Percentiles rank a stretch among this genome's conserved stretches.
Evolutionary conservation across 2,113 vertebrate genomes (phyloP).

Genomic region (Crypturellus undulatus): DNA sequence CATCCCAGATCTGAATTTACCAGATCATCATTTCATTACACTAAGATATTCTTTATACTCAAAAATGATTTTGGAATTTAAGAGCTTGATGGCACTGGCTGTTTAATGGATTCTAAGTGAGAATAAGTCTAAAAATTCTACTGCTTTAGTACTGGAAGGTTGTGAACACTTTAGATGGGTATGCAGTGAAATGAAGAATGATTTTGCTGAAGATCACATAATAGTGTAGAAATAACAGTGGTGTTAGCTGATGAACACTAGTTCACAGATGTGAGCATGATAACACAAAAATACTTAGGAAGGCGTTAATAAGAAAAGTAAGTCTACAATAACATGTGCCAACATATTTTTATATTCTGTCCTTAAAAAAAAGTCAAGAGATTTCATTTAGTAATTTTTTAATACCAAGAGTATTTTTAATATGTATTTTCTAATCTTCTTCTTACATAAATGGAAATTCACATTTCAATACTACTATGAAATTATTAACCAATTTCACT

Average conservation of each 20-base stretch:
- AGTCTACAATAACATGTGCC: not conserved
- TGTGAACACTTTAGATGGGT: not conserved
- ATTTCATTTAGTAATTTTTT: not conserved
- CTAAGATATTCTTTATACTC: not conserved
- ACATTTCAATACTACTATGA: not conserved
- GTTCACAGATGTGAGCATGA: not conserved
- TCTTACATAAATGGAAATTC: not conserved
- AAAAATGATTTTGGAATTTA: not conserved
- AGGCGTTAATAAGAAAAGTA: not conserved
- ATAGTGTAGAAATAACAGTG: not conserved
- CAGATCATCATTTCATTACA: not conserved
- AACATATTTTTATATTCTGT: not conserved
- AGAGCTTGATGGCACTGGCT: not conserved
- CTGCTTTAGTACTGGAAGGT: not conserved
- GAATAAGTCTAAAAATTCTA: not conserved
- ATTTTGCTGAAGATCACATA: not conserved
- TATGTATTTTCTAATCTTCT: not conserved
- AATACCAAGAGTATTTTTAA: not conserved
- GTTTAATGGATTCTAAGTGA: not conserved
- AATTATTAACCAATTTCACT: not conserved
- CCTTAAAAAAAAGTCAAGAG: not conserved
- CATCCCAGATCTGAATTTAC: not conserved
- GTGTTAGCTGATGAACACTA: not conserved
- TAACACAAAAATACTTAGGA: not conserved
- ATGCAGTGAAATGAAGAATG: not conserved